Conservation (phyloP, 2,797 vertebrate species). For the Muscicapa comitata region DNA sequence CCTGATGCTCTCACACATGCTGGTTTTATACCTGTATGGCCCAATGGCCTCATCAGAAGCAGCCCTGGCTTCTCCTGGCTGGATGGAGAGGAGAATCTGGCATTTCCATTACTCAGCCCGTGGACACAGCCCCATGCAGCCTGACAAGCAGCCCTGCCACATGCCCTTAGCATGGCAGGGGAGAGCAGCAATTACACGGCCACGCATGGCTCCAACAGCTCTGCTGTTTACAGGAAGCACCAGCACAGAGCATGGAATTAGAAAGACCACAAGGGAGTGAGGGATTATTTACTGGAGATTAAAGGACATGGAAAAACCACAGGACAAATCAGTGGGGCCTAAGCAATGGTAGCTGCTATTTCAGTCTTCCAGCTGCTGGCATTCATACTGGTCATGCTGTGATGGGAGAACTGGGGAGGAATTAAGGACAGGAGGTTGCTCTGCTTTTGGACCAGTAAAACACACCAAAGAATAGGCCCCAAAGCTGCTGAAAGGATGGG, state of each 20-base stretch:
- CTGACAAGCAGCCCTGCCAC: slow-evolving; percentile 15
- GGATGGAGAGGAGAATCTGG: not conserved
- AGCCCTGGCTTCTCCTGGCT: not conserved
- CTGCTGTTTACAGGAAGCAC: slow-evolving; percentile 68
- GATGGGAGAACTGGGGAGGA: not conserved
- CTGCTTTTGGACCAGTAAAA: not conserved
- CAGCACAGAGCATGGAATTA: slow-evolving; percentile 53
- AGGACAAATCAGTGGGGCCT: slow-evolving; percentile 68
- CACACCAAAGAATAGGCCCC: not conserved
- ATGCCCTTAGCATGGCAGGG: not conserved
- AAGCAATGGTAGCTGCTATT: slow-evolving; percentile 61
- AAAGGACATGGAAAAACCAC: slow-evolving; percentile 62
- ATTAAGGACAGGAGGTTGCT: not conserved
- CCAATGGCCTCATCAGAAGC: not conserved
- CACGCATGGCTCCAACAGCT: not conserved
- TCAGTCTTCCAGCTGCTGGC: slow-evolving; percentile 42
- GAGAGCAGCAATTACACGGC: slow-evolving; percentile 22
- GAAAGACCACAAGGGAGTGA: slow-evolving; percentile 66
- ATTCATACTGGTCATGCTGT: not conserved
- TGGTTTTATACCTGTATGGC: not conserved
- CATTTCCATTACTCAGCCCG: not conserved
- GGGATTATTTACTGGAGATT: slow-evolving; percentile 68
- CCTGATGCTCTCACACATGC: not conserved
- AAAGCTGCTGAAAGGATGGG: not conserved
- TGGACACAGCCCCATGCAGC: not conserved